Evolutionary conservation across 2,797 vertebrate genomes (phyloP).

Genomic region (Pseudochirops cupreus): DNA sequence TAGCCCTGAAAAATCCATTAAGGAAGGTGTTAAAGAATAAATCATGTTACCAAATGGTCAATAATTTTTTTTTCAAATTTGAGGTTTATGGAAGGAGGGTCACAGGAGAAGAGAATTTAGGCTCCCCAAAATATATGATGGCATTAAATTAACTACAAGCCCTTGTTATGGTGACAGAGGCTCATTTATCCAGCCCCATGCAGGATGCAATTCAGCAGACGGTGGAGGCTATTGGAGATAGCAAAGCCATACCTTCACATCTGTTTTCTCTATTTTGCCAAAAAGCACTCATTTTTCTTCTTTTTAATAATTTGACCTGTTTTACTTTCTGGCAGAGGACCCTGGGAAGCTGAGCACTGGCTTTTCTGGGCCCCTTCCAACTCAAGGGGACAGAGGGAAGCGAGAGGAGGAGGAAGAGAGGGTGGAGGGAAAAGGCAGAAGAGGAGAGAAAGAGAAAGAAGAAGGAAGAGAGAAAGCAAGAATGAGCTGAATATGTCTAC

Average conservation of each 20-base stretch:
- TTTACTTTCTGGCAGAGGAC: slow-evolving; percentile 80
- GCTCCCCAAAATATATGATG: slow-evolving; percentile 17
- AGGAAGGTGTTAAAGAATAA: slow-evolving; percentile 55
- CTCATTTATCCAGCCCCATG: slow-evolving; percentile 41
- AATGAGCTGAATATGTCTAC: background rate
- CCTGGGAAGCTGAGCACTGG: slow-evolving; percentile 64
- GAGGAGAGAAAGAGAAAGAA: background rate
- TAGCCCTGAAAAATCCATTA: slow-evolving; percentile 27
- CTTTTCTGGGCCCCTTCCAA: slow-evolving; percentile 79
- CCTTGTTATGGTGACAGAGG: slow-evolving; percentile 53
- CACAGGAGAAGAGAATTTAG: slow-evolving; percentile 25
- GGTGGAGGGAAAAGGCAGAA: fast-evolving
- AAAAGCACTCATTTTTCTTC: slow-evolving; percentile 79
- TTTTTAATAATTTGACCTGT: slow-evolving; percentile 83
- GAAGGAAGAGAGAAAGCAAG: no score
- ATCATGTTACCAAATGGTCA: slow-evolving; percentile 59
- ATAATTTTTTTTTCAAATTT: slow-evolving; percentile 46
- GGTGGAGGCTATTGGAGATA: slow-evolving; percentile 54
- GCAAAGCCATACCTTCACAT: slow-evolving; percentile 78
- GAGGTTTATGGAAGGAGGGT: slow-evolving; percentile 1
- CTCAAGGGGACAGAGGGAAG: slow-evolving; percentile 75
- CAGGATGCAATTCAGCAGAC: slow-evolving; percentile 29
- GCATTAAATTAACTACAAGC: slow-evolving; percentile 57
- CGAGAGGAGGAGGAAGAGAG: background rate
- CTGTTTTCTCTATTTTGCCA: slow-evolving; percentile 84